phyloP scores from a whole-genome alignment of 1,140 invertebrate genomes.

The Acromyrmex echinatior region DNA sequence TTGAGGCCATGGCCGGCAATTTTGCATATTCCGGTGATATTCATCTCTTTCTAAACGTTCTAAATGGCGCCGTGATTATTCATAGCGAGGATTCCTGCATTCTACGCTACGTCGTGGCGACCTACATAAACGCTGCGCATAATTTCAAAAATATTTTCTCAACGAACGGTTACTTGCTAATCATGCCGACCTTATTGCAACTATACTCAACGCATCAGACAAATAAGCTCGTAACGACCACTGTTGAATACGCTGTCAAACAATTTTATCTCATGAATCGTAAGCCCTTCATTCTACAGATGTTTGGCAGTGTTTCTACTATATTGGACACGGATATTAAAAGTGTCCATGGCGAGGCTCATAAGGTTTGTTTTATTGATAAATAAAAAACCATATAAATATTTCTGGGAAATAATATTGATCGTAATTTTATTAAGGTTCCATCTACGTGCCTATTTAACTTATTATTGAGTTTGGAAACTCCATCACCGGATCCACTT shows the following conservation, averaged over 20 bases:
- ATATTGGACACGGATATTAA: conserved; percentile 97
- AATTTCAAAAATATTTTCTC: conserved; percentile 99
- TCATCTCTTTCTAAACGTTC: conserved; percentile 98
- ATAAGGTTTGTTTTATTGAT: conserved; percentile 88
- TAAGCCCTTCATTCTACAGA: conserved; percentile 99
- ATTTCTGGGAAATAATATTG: conserved; percentile 19
- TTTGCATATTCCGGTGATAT: conserved; percentile 99
- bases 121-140: conserved; percentile 98
- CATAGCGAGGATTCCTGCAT: conserved; percentile 99
- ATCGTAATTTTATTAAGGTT: conserved; percentile 87
- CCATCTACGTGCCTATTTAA: conserved; percentile 96
- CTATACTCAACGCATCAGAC: conserved; percentile 99
- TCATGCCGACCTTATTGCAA: conserved; percentile 98
- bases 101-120: conserved; percentile 97
- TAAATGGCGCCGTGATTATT: conserved; percentile 98
- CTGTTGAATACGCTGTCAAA: conserved; percentile 99
- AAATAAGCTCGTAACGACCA: conserved; percentile 97
- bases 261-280: conserved; percentile 99
- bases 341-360: conserved; percentile 94
- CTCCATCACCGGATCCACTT: conserved; percentile 96
- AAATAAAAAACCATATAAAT: conserved; percentile 30
- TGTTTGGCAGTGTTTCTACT: conserved; percentile 99
- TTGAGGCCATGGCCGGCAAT: conserved; percentile 99
- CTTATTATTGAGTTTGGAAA: conserved; percentile 96
- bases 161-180: conserved; percentile 98